These are phyloP conservation scores for Mellivora capensis DNA, from an alignment of 2,113 vertebrate species.

Conservation along the genomic window DNA sequence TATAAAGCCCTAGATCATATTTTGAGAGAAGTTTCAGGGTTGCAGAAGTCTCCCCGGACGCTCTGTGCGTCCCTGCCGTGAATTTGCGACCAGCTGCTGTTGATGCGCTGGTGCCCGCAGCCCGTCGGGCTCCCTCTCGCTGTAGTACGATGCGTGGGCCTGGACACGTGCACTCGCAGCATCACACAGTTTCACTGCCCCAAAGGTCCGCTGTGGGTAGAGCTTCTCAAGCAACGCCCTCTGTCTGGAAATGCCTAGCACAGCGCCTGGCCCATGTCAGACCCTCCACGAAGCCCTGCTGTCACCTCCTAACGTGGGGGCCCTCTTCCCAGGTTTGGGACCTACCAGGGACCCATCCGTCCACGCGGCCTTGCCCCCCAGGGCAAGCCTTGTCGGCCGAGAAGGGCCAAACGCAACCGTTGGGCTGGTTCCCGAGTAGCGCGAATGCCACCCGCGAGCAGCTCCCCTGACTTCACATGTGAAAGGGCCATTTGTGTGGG, in stretches of 20 bases:
- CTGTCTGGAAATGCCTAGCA: background rate
- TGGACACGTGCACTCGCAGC: background rate
- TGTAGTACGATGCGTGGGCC: fast-evolving
- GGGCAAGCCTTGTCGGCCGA: background rate
- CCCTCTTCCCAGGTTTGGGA: no score
- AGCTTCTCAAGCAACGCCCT: background rate
- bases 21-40: background rate
- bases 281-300: background rate
- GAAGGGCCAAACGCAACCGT: background rate
- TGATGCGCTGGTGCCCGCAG: background rate
- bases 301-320: fast-evolving
- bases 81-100: background rate
- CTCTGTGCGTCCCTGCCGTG: background rate
- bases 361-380: fast-evolving
- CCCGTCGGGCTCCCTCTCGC: background rate
- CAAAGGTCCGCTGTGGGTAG: background rate
- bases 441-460: background rate
- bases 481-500: background rate
- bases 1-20: background rate
- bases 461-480: background rate
- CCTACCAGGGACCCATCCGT: fast-evolving
- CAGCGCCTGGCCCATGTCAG: fast-evolving
- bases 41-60: no score
- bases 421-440: background rate
- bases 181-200: background rate